Evolutionary conservation across 2,797 vertebrate species (phyloP).

Genomic region (Hephaestus fuliginosus): DNA sequence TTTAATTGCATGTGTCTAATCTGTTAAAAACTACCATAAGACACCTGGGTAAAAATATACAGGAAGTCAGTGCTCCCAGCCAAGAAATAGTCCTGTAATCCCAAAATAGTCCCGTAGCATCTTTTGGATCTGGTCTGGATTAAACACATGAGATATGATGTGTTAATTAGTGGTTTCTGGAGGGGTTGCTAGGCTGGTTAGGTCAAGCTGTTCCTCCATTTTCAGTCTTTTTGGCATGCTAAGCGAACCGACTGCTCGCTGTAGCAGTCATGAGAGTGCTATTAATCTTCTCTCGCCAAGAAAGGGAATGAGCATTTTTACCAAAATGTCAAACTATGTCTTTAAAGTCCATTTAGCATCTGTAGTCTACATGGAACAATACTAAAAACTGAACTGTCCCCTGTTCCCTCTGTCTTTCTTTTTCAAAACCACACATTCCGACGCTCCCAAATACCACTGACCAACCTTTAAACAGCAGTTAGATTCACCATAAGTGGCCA

Average conservation of each 20-base stretch:
- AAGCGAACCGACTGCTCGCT: background rate
- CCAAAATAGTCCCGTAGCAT: background rate
- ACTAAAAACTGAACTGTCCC: background rate
- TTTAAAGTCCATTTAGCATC: background rate
- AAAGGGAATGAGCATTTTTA: background rate
- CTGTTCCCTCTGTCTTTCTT: background rate
- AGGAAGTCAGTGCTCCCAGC: background rate
- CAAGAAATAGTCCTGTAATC: background rate
- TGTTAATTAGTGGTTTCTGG: background rate
- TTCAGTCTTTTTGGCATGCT: background rate
- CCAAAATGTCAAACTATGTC: background rate
- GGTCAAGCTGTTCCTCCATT: background rate
- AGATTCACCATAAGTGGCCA: constrained; percentile 44
- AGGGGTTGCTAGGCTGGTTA: background rate
- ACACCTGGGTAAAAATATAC: too few species aligned
- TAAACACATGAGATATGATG: background rate
- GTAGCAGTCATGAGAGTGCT: too few species aligned
- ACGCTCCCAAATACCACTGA: constrained; percentile 8
- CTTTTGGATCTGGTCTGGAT: background rate
- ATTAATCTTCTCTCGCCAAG: background rate
- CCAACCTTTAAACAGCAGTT: constrained; percentile 24
- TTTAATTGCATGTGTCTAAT: background rate
- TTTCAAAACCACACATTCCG: background rate
- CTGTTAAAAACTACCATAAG: too few species aligned
- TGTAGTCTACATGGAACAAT: background rate